Evolutionary conservation across 1,140 invertebrate species (phyloP), one percentile per base, ranked within the genome.

Genomic region (Latrodectus geometricus): DNA sequence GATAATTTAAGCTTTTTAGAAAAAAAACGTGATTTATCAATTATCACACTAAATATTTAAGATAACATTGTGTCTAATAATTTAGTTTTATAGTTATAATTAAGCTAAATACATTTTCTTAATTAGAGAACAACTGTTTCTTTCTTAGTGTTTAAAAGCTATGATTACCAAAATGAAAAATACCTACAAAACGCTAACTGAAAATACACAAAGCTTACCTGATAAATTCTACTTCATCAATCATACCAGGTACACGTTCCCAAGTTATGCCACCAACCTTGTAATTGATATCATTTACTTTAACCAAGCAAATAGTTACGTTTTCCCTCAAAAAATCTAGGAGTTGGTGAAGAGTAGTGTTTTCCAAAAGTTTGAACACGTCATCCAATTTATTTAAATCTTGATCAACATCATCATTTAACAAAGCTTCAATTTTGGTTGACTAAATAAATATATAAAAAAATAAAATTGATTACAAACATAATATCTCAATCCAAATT

Each of bases 401-500:
- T 0, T 93, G 93, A 17, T 94, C 92, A 3, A 95, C 93, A 66
- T 94, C 93, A 49, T 93, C 92, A 70, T 93, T 94, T 87, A 96
- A 92, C 50, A 94, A 94, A 77, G 83, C 75, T 87, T 93, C 92
- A 72, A 93, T 92, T 56, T 90, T 92, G 12, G 89, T 91, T n/a
- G 92, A 93, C 92, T 96, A 95, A 90, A 96, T 96, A 88, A 94
- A 94, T 68, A 95, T n/a, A n/a, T n/a, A n/a, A n/a, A 94, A 73
- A 83, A 56, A 49, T 49, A 76, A 70, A 61, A 78, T 70, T 70
- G 5, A 70, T 15, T 11, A 69, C 23, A 35, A 1, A 35, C 35
- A 35, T 35, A 35, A 35, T 35, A 35, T 5, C 35, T 35, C 5
- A 35, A 5, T 35, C 35, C 5, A 35, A 35, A 35, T 35, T 35